A percentile compares a stretch with the other conserved stretches of the same genome.
Conservation (phyloP, 2,888 invertebrate genomes). For the Mactromeris polynyma region DNA sequence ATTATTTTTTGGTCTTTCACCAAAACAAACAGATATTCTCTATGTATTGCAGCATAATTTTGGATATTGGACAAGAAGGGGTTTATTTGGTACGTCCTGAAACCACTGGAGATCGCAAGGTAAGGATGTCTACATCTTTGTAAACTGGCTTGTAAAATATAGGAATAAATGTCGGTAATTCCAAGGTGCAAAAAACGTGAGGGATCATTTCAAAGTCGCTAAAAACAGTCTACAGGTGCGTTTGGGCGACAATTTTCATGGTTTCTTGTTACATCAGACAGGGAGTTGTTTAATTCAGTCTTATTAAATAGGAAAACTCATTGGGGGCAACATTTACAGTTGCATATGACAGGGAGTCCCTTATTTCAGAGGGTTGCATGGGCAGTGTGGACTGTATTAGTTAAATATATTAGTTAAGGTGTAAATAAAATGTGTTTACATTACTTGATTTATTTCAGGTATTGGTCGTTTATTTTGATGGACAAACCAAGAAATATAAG, state of each 20-base stretch:
- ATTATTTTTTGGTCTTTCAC: no score
- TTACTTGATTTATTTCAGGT: slow-evolving; percentile 39
- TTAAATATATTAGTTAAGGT: background rate
- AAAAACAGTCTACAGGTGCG: no score
- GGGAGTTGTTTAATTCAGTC: no score
- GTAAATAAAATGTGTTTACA: background rate
- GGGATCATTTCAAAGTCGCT: no score
- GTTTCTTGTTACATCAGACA: no score
- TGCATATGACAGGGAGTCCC: no score
- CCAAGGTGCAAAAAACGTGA: background rate
- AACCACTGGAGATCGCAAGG: slow-evolving; percentile 59
- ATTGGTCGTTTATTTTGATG: slow-evolving; percentile 53
- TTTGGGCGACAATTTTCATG: no score
- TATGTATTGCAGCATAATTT: slow-evolving; percentile 68
- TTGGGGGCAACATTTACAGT: no score
- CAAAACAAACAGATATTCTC: no score
- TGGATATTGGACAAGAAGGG: slow-evolving; percentile 69
- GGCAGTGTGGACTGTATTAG: background rate
- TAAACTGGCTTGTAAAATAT: no score
- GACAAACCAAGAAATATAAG: slow-evolving; percentile 55
- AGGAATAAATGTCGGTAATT: background rate
- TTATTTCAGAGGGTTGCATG: no score
- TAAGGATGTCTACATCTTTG: slow-evolving; percentile 21
- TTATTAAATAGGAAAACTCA: no score
- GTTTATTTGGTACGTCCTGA: slow-evolving; percentile 71